phyloP scores from a whole-genome alignment of 2,113 vertebrate genomes.

The Taurulus bubalis region DNA sequence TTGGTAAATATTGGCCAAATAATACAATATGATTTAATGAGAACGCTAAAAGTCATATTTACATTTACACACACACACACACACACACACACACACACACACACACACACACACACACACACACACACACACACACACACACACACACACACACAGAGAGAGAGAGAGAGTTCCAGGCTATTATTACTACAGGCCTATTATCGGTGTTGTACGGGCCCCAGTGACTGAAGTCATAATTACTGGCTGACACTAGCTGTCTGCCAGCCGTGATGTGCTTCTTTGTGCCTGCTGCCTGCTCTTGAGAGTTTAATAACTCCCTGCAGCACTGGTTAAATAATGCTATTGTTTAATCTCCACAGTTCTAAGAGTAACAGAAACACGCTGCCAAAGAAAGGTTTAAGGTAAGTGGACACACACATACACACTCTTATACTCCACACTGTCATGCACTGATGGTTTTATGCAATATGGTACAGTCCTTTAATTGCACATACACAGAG shows the following conservation, averaged over 20 bases:
- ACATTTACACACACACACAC: neutral
- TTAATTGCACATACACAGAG: conserved; percentile 14
- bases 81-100: neutral
- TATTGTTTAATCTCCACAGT: conserved; percentile 82
- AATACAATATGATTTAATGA: neutral
- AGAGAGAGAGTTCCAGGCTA: conserved; percentile 1
- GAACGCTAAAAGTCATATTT: conserved; percentile 1
- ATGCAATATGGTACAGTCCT: neutral
- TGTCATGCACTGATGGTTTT: conserved; percentile 9
- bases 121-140: neutral
- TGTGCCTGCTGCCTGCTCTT: conserved; percentile 50
- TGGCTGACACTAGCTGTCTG: conserved; percentile 60
- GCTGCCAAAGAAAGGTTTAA: conserved; percentile 95
- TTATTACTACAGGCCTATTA: conserved; percentile 67
- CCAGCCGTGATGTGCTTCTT: conserved; percentile 56
- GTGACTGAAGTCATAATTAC: conserved; percentile 70
- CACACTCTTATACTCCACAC: neutral
- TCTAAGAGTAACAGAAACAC: conserved; percentile 92
- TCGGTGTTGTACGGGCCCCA: conserved; percentile 41
- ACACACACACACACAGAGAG: conserved; percentile 7
- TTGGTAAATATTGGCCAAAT: conserved; percentile 6
- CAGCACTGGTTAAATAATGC: conserved; percentile 62
- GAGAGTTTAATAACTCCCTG: conserved; percentile 67
- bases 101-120: neutral
- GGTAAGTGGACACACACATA: conserved; percentile 80